Evolutionary conservation across 2,888 invertebrate genomes (phyloP).

Genomic region (Pristionchus arcanus): DNA sequence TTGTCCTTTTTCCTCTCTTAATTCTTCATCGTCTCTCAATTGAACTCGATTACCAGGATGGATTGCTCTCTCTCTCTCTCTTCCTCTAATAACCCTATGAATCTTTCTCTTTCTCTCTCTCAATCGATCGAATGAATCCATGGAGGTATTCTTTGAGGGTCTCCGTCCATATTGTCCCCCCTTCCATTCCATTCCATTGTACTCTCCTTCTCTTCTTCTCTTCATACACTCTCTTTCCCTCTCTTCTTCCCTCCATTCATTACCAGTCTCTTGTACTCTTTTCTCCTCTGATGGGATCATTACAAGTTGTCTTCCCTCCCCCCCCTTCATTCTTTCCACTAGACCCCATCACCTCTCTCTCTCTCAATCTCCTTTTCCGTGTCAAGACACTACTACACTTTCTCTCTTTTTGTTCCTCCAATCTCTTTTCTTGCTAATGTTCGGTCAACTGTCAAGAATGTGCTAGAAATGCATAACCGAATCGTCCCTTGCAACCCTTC

Average conservation of each 20-base stretch:
- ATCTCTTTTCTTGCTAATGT: neutral
- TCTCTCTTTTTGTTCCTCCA: slow-evolving; percentile 19
- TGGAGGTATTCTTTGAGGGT: neutral
- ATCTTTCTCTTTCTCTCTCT: neutral
- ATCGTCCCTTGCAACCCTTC: neutral
- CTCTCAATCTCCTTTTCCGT: slow-evolving; percentile 34
- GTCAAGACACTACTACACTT: neutral
- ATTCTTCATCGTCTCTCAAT: neutral
- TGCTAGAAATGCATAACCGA: slow-evolving; percentile 10
- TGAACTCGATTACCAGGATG: neutral
- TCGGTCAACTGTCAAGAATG: slow-evolving; percentile 10
- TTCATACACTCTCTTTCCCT: neutral
- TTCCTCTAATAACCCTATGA: slow-evolving; percentile 8
- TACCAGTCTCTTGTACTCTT: neutral
- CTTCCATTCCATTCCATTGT: slow-evolving; percentile 1
- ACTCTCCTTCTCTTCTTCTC: neutral
- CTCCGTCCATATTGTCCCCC: slow-evolving; percentile 6
- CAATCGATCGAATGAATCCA: slow-evolving; percentile 15
- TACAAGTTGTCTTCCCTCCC: neutral
- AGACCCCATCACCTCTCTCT: slow-evolving; percentile 7
- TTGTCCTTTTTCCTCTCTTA: neutral
- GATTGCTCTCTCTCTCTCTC: slow-evolving; percentile 14
- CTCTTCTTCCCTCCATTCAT: neutral
- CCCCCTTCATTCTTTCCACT: neutral
- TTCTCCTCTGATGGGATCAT: neutral